phyloP scores from a whole-genome alignment of 2,797 vertebrate genomes.

The Clarias fuscus region DNA sequence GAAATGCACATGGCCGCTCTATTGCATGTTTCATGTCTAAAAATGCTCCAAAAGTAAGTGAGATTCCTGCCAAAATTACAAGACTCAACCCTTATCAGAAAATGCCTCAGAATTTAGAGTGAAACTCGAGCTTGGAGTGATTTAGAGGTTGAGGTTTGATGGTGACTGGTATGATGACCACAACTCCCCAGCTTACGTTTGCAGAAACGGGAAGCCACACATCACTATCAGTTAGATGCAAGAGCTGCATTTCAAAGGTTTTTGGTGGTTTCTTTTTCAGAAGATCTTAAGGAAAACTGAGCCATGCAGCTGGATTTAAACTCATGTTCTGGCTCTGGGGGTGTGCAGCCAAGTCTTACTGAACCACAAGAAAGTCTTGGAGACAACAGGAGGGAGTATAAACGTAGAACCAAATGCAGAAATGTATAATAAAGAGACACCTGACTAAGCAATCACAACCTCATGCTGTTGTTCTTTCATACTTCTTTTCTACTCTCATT shows the following conservation, averaged over 20 bases:
- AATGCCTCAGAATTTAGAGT: conserved; percentile 30
- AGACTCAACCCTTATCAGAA: conserved; percentile 17
- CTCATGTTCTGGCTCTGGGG: conserved; percentile 10
- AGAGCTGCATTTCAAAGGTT: conserved; percentile 29
- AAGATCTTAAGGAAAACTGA: conserved; percentile 30
- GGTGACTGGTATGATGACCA: not conserved
- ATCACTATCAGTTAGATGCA: not conserved
- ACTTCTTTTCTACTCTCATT: not conserved
- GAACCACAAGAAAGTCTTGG: conserved; percentile 46
- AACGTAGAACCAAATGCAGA: conserved; percentile 7
- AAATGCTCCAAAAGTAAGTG: conserved; percentile 29
- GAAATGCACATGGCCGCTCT: conserved; percentile 9
- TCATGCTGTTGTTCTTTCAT: not conserved
- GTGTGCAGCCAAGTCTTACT: conserved; percentile 15
- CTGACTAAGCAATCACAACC: conserved; percentile 35
- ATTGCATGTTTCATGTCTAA: conserved; percentile 4
- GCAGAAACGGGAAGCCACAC: conserved; percentile 6
- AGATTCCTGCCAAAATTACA: conserved; percentile 42
- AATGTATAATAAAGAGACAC: conserved; percentile 25
- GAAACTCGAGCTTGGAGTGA: conserved; percentile 35
- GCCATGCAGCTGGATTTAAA: conserved; percentile 39
- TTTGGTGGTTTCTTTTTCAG: conserved; percentile 22
- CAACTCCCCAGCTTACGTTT: conserved; percentile 5
- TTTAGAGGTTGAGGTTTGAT: conserved; percentile 11
- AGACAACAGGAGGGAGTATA: conserved; percentile 37